Base-by-base conservation (phyloP, 2,888 invertebrate genomes). In the Gastrophysa polygoni region DNA sequence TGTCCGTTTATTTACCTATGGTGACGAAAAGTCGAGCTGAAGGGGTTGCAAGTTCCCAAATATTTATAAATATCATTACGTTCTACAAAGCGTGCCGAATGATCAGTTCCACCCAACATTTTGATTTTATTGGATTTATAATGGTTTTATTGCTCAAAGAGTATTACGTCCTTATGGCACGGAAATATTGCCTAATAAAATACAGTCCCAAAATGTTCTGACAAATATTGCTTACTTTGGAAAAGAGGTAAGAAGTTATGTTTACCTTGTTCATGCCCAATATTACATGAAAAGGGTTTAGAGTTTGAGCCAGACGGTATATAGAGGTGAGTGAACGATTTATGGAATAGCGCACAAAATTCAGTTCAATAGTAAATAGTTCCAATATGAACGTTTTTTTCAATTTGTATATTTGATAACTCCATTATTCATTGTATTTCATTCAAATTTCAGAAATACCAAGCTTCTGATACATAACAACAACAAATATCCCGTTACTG, bases 231-330 rank as follows among this genome's bases (percentile, higher is more conserved):
- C 38, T 38, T 14, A 11, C 28, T 44, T 54, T 21, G 16, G 21
- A 24, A 29, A 54, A 54, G 54, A 54, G 54, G 54, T 44, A 54
- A 43, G 52, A 18, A 50, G 29, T 29, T 54, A 43, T 54, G 38
- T 38, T 38, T 38, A 38, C 38, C 11, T 14, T 38, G 14, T 38
- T 38, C 14, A 38, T 38, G 38, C 38, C 14, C 6, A 38, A 38
- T 38, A 38, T 38, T 38, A 14, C 38, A 38, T 38, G 38, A 38
- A 38, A 38, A 38, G 38, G 38, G 38, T 38, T 38, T 6, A 38
- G 14, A 14, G 38, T 11, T 14, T 3, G 4, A 14, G 1, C 14
- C 38, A 2, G 14, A 14, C 29, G 38, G 14, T 14, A n/a, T n/a
- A 38, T n/a, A 38, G 38, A 38, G 29, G 29, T 32, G 29, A 32